Base-by-base conservation (phyloP, 1,140 invertebrate genomes). In the Lysiphlebus fabarum region DNA sequence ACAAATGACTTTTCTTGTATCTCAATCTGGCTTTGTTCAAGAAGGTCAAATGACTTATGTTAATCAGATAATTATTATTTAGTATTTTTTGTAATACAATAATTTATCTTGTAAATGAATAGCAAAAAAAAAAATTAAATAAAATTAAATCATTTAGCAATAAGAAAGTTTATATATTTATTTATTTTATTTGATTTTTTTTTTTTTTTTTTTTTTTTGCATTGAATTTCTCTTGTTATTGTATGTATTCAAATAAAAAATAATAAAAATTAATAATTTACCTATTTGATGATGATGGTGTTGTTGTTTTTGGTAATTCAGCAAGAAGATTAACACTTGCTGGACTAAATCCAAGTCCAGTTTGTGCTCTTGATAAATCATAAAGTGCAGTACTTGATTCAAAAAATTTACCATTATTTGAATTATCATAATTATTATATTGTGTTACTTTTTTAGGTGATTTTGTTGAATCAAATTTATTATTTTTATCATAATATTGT, bases 241-340 rank as follows among this genome's bases (percentile, higher is more conserved):
- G n/a, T n/a, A n/a, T n/a, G n/a, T n/a, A n/a, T 17, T 60, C 37
- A 10, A 40, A 61, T 48, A 43, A 10, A 26, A 33, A 48, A 48
- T 42, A 10, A 53, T 53, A 17, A 33, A 42, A 54, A 38, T 5
- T 11, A 33, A 10, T 33, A 43, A 40, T 2, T 36, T 54, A 41
- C 45, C 66, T 77, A 75, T 74, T 76, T 47, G 75, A 69, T 37
- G 75, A 69, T 37, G 67, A 67, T 6, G 75, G 75, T 26, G 77
- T 79, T 4, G 77, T 78, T 1, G 73, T 66, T 43, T 69, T 72
- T 2, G 75, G 66, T 7, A 71, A 71, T n/a, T 78, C 77, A 5
- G 77, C 77, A n/a, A 79, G 65, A 53, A 75, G 70, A 44, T 79
- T 79, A 26, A 79, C 74, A 26, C 77, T 79, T 0, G 77, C 72